Base-by-base conservation (phyloP, 92 coral and sea anemone genomes). In the Epizoanthus rinbou region DNA sequence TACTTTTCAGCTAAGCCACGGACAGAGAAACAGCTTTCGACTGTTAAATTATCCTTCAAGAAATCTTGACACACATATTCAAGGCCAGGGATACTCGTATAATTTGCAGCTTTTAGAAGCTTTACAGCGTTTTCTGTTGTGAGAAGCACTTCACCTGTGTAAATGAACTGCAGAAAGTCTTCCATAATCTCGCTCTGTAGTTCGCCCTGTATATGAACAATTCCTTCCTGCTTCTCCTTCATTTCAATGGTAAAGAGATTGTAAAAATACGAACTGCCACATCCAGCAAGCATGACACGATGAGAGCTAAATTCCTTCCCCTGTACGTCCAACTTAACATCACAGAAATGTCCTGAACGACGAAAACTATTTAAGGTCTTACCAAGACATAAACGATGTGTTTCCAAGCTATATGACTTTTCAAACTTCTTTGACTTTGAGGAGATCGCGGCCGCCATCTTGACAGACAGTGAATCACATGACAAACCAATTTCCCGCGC, bases 201-300 rank as follows among this genome's bases (percentile, higher is more conserved):
- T 33, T 64, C 69, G 3, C 28, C 69, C 50, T 43, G 50, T 2
- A 64, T 64, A 22, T 64, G 33, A 25, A 64, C 69, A 1, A 6
- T 64, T 7, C 69, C 37, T 64, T 64, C 69, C 14, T 31, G 69
- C 9, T 64, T 64, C 10, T 64, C 37, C 16, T 64, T 64, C 69
- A 64, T 64, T 13, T 64, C 69, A 64, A 64, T 64, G 33, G 28
- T 64, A 19, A 64, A 64, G 33, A 64, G 19, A 64, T 64, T 64
- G 33, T 64, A 33, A 64, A 64, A 64, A 15, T 64, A 64, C 33
- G 19, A 64, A 23, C 69, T 64, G 24, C 33, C 69, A 43, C 50
- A 43, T 64, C 69, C 69, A 7, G 69, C 69, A 5, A 64, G 69
- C 24, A 64, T 33, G 23, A 31, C 69, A 13, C 69, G 69, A 64